Evolutionary conservation across 2,113 vertebrate species (phyloP), one percentile per base, ranked within the genome.

Genomic region (Caloenas nicobarica): DNA sequence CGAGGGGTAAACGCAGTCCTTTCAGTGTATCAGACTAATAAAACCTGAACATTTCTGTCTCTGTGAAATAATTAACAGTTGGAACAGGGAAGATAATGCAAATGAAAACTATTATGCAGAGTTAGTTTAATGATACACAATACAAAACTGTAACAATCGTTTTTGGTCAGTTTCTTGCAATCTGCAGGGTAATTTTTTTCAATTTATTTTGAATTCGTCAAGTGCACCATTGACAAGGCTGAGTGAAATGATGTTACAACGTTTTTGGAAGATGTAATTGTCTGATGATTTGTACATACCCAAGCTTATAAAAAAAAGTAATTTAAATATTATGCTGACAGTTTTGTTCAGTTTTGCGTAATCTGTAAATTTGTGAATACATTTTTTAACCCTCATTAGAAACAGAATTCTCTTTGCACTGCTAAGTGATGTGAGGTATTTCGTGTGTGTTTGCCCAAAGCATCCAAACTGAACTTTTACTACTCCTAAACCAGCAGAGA

Each of bases 281-380:
- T 98, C 97, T 98, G 98, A 98, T 98, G 98, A 98, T 98, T 98
- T 98, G 98, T 98, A 98, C 98, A 98, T 98, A 98, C 97, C 97
- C 97, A 97, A 98, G 98, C 97, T 98, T 98, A 98, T 98, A 94
- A 98, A 98, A 98, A 98, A 98, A 98, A 97, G 97, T 98, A 98
- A 98, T 98, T 98, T 98, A 97, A 98, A 98, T 98, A 97, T 98
- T 98, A 98, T 98, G 97, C 97, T 98, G 97, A 98, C 97, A 98
- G 97, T 98, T 98, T 97, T 96, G 95, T 97, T 98, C 97, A 97
- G 97, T 98, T 98, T 97, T 94, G 97, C 97, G 78, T 97, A 96
- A 81, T 97, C 97, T 96, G 97, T 98, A 97, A 98, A 98, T 94
- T 95, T 86, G 89, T 68, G 96, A 97, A 97, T 98, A 96, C 95